These are phyloP conservation scores for Porites evermanni DNA, from an alignment of 92 coral and sea anemone species.

Conservation along the genomic window DNA sequence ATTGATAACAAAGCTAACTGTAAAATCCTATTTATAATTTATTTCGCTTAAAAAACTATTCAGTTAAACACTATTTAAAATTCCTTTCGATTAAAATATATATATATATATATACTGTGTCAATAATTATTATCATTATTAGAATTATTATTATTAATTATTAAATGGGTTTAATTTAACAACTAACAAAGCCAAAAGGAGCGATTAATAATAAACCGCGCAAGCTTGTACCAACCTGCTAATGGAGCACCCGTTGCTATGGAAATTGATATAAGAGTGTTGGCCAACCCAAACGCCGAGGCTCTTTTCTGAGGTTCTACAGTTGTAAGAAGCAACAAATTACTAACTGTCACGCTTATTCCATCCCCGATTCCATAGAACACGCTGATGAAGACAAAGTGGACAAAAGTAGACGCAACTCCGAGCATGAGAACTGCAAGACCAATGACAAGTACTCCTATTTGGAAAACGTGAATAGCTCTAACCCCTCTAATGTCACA, in stretches of 20 bases:
- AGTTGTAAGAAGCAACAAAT: conserved; percentile 21
- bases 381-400: not conserved
- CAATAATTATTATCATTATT: too few species aligned
- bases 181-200: too few species aligned
- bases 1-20: too few species aligned
- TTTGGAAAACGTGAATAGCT: conserved; percentile 3
- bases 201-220: too few species aligned
- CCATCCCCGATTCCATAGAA: conserved; percentile 31
- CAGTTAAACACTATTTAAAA: too few species aligned
- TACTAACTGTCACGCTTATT: not conserved
- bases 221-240: not conserved
- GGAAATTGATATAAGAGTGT: conserved; percentile 13
- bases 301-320: conserved; percentile 25
- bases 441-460: not conserved
- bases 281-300: conserved; percentile 35
- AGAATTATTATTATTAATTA: too few species aligned
- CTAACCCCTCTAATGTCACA: conserved; percentile 11
- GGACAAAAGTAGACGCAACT: not conserved
- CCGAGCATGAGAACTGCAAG: not conserved
- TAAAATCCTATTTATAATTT: too few species aligned
- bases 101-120: too few species aligned
- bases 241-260: conserved; percentile 16
- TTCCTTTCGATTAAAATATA: too few species aligned
- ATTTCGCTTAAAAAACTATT: too few species aligned
- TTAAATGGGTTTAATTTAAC: too few species aligned